phyloP scores from a whole-genome alignment of 30 jellyfish, hydroid and myxozoan species.

The Chrysaora quinquecirrha region DNA sequence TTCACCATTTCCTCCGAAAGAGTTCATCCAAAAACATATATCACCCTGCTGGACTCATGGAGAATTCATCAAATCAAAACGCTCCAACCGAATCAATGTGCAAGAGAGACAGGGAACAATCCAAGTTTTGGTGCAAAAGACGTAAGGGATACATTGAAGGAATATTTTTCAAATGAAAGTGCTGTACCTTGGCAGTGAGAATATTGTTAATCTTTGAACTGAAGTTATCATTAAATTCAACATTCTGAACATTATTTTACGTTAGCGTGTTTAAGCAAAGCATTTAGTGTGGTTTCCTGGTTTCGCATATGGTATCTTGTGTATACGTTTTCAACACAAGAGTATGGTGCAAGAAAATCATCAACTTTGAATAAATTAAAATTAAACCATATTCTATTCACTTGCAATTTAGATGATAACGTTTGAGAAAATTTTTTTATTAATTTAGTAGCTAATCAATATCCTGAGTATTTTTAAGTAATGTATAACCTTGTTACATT shows the following conservation, averaged over 20 bases:
- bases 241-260: no score
- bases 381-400: no score
- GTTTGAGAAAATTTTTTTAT: constrained; percentile 21
- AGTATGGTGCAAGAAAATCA: no score
- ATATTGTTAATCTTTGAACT: no score
- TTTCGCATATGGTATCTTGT: no score
- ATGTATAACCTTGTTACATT: not conserved
- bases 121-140: constrained; percentile 34
- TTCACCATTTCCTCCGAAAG: constrained; percentile 12
- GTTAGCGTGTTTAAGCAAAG: no score
- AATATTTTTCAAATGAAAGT: constrained; percentile 31
- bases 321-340: no score
- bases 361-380: no score
- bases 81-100: constrained; percentile 1
- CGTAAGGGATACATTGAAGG: constrained; percentile 7
- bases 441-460: constrained; percentile 12
- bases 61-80: not conserved
- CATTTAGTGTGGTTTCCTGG: no score
- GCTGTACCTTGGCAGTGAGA: no score
- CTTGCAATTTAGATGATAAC: no score
- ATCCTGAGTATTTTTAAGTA: not conserved
- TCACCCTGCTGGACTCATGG: constrained; percentile 15
- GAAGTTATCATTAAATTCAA: no score
- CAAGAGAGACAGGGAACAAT: not conserved
- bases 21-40: constrained; percentile 5